Percentiles rank a stretch among this genome's conserved stretches.
Conservation (phyloP, 2,797 vertebrate genomes). For the Tadarida brasiliensis region DNA sequence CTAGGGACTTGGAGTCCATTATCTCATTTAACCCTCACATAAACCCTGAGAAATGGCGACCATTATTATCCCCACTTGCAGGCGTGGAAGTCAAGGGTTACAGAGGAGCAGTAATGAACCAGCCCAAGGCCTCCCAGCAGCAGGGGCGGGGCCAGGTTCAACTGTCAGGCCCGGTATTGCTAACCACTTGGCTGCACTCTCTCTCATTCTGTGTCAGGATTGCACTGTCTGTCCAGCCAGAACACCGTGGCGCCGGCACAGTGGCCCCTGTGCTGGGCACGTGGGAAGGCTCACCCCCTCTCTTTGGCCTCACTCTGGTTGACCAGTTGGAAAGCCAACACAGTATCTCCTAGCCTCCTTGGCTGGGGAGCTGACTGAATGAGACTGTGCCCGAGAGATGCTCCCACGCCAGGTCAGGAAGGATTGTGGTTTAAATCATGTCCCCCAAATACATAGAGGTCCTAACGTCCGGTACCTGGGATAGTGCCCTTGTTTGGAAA, state of each 20-base stretch:
- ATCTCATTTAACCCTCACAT: background rate
- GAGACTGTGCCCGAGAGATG: background rate
- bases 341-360: background rate
- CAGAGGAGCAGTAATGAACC: background rate
- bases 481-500: background rate
- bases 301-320: background rate
- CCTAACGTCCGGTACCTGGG: background rate
- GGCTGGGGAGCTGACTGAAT: background rate
- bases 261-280: background rate
- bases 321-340: background rate
- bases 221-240: background rate
- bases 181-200: background rate
- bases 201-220: background rate
- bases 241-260: fast-evolving
- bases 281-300: no score
- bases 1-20: background rate
- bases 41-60: background rate
- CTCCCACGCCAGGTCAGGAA: background rate
- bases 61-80: background rate
- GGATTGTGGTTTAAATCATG: background rate
- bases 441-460: background rate
- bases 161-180: background rate
- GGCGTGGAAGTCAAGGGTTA: background rate
- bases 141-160: background rate
- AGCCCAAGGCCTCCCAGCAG: background rate